Base-by-base conservation (phyloP, 2,888 invertebrate genomes). In the Hypselothyrea guttata region DNA sequence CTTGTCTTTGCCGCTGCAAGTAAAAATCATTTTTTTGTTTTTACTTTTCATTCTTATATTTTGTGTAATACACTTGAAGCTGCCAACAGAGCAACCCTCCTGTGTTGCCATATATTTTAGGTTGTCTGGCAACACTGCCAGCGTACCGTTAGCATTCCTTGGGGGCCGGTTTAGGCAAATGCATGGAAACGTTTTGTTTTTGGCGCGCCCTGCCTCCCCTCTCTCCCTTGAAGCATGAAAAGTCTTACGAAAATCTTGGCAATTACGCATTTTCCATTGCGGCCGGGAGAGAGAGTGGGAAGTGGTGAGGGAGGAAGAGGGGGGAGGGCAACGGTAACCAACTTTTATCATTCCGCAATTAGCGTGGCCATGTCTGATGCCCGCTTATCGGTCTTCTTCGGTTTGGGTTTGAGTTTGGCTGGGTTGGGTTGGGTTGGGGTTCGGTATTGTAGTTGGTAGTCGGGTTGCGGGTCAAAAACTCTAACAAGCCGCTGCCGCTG, bases 261-360 rank as follows among this genome's bases (percentile, higher is more conserved):
- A 62, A 59, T 65, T 82, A 56, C 64, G 69, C 69, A 57, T 56
- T 49, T 52, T 56, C 54, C 52, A 16, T 59, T 70, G 51, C 45
- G 60, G 49, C 58, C 37, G 58, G 47, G 41, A 64, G 64, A 56
- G 22, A 4, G n/a, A n/a, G n/a, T n/a, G n/a, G n/a, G n/a, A n/a
- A n/a, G n/a, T n/a, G n/a, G n/a, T n/a, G n/a, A n/a, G n/a, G n/a
- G n/a, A n/a, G n/a, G n/a, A n/a, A n/a, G n/a, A n/a, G n/a, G n/a
- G n/a, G 5, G 28, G 28, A 7, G 3, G 8, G 9, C n/a, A n/a
- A 2, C 38, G 53, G 53, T 60, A 61, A 71, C 71, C 69, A 61
- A 53, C 45, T 68, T 79, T 85, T 85, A 83, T 84, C 86, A 74
- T 75, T 64, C 84, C 60, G 84, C 86, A 85, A 85, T 85, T 86